Percentiles rank a stretch among this genome's conserved stretches.
Evolutionary conservation across 1,140 invertebrate species (phyloP).

Genomic region (Heliconius nattereri): DNA sequence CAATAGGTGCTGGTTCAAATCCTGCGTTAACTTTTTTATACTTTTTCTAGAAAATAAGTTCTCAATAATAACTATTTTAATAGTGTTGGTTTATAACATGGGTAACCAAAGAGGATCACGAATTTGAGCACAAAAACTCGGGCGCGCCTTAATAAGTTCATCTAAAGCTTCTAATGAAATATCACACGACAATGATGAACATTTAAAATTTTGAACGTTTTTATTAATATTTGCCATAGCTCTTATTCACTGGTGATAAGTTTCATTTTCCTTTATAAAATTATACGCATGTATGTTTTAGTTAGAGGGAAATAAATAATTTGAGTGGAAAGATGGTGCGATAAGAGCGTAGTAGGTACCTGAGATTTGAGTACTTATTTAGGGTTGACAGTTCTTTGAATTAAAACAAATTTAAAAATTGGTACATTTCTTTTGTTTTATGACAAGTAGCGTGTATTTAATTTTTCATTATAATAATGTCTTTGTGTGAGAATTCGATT

Average conservation of each 20-base stretch:
- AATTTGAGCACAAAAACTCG: constrained; percentile 34
- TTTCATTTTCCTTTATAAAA: constrained; percentile 36
- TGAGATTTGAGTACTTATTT: constrained; percentile 55
- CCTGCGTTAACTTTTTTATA: too few relatives aligned
- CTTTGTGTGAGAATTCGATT: too few relatives aligned
- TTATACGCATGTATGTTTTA: constrained; percentile 39
- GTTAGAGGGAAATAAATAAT: constrained; percentile 66
- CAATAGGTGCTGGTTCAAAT: too few relatives aligned
- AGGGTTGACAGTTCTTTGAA: constrained; percentile 48
- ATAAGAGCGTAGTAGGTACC: constrained; percentile 59
- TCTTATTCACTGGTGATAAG: constrained; percentile 32
- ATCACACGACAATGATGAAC: constrained; percentile 64
- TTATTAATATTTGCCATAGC: constrained; percentile 6
- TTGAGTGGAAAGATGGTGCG: constrained; percentile 70
- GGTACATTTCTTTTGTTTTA: background rate
- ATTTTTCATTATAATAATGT: too few relatives aligned
- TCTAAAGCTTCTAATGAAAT: constrained; percentile 70
- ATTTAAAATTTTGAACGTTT: constrained; percentile 43
- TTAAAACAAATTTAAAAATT: background rate
- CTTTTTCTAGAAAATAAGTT: too few relatives aligned
- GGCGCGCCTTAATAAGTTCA: constrained; percentile 68
- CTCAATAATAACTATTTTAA: too few relatives aligned
- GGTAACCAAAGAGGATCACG: background rate
- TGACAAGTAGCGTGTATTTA: background rate
- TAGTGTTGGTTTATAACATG: background rate